phyloP scores from a whole-genome alignment of 2,797 vertebrate genomes.

The Allobates femoralis region DNA sequence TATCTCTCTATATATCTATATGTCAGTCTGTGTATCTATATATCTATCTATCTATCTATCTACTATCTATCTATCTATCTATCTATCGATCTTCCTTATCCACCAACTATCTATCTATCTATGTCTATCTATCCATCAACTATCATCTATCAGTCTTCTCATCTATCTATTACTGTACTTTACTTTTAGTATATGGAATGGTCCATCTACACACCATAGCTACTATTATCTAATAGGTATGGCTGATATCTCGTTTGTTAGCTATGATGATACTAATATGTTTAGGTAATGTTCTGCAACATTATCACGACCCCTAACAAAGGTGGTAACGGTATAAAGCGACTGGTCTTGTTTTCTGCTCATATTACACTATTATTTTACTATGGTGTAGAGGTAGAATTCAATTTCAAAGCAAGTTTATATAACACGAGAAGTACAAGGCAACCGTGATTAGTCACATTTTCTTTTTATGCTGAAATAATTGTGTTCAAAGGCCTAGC shows the following conservation, averaged over 20 bases:
- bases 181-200: not conserved
- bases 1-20: too few relatives aligned
- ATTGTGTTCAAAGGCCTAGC: constrained; percentile 40
- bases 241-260: not conserved
- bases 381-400: not conserved
- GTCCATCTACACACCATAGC: not conserved
- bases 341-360: not conserved
- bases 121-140: too few relatives aligned
- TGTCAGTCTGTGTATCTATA: too few relatives aligned
- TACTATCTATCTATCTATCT: too few relatives aligned
- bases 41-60: too few relatives aligned
- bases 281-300: not conserved
- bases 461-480: constrained; percentile 13
- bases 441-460: not conserved
- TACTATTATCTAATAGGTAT: not conserved
- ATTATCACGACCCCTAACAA: not conserved
- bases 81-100: too few relatives aligned
- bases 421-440: constrained; percentile 12
- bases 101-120: too few relatives aligned
- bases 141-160: too few relatives aligned
- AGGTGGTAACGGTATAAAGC: not conserved
- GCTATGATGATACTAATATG: not conserved
- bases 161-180: not conserved
- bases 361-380: not conserved
- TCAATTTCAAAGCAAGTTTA: constrained; percentile 11